These are phyloP conservation scores for Azemiops feae DNA, from an alignment of 2,113 vertebrate species.

Conservation along the genomic window DNA sequence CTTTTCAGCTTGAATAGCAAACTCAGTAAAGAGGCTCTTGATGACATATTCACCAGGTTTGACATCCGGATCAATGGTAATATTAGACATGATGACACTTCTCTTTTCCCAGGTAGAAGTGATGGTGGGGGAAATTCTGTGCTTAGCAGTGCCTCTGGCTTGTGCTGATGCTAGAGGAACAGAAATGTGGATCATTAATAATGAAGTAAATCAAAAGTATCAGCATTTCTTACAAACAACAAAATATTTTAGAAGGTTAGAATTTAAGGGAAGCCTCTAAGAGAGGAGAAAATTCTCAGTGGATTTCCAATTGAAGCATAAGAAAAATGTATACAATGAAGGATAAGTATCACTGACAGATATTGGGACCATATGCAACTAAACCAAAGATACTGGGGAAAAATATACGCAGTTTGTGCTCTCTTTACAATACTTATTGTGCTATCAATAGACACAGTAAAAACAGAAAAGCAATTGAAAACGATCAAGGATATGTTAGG, in stretches of 20 bases:
- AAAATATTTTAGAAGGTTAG: not conserved
- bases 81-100: conserved; percentile 91
- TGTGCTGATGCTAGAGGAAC: conserved; percentile 80
- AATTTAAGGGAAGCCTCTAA: not conserved
- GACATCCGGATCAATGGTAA: conserved; percentile 97
- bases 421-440: not conserved
- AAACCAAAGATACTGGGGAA: not conserved
- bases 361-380: not conserved
- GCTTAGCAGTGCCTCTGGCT: conserved; percentile 83
- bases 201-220: conserved; percentile 28
- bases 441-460: not conserved
- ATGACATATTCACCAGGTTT: conserved; percentile 99
- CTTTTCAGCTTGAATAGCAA: conserved; percentile 97
- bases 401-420: not conserved
- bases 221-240: not conserved
- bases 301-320: not conserved
- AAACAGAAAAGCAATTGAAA: not conserved
- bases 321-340: not conserved
- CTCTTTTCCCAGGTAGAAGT: conserved; percentile 76
- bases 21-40: conserved; percentile 98
- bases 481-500: not conserved
- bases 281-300: not conserved
- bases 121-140: conserved; percentile 69
- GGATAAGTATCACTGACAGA: not conserved
- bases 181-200: conserved; percentile 9